Evolutionary conservation across 2,113 vertebrate genomes (phyloP), one percentile per base, ranked within the genome.

Genomic region (Corythornis madagascariensis): DNA sequence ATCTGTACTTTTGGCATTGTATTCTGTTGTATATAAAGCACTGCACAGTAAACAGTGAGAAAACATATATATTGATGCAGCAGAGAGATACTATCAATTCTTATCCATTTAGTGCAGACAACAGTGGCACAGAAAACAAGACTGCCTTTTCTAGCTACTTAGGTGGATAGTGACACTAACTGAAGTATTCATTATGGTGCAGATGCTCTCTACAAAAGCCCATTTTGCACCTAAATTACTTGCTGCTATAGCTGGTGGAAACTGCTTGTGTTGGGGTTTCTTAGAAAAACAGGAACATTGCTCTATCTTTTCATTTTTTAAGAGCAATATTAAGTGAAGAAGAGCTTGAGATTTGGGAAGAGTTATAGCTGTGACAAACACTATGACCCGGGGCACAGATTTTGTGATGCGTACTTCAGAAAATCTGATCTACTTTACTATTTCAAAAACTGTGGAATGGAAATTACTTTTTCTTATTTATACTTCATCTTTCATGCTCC

Each of bases 191-290:
- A 52, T 95, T 89, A 61, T 29, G 25, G 78, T 82, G 85, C 66
- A 90, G 59, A 89, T 93, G 59, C 65, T 92, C 80, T 88, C 53
- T 66, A 48, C 55, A 61, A 28, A 94, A 94, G 57, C 35, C 80
- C 80, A 40, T 85, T 94, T 94, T 84, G 52, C 33, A 83, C 83
- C 43, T 89, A 90, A 93, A 85, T 73, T 85, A 55, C 48, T 91
- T 92, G 19, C 43, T 91, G 11, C 66, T 90, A 11, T 22, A 88
- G 48, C 43, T 94, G 63, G 42, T 47, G 74, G 75, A 79, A 66
- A 57, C 60, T 91, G 53, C 79, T 92, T 76, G 60, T 42, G 31
- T 55, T 31, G 66, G 69, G 48, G 4, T 57, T 83, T 94, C 59
- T 84, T 75, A 90, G 55, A 31, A 87, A 76, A 93, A 81, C n/a